phyloP scores from a whole-genome alignment of 2,888 invertebrate species.

The Heliconius charithonia region DNA sequence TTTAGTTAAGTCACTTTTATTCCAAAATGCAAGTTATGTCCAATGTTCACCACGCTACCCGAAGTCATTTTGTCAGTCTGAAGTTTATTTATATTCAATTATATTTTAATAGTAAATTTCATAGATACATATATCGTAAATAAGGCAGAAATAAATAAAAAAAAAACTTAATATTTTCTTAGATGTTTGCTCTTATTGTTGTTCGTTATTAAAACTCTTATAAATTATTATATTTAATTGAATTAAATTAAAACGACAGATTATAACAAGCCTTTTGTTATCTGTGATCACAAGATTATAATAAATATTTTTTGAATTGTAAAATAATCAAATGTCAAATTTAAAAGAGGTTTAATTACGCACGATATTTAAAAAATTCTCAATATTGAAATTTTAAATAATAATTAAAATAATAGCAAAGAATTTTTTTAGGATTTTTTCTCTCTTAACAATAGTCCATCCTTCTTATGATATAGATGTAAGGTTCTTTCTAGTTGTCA shows the following conservation, averaged over 20 bases:
- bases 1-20: not conserved
- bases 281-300: constrained; percentile 11
- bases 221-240: not conserved
- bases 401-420: not conserved
- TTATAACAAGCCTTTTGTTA: constrained; percentile 5
- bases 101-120: not conserved
- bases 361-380: not conserved
- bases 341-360: not conserved
- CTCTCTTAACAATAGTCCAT: constrained; percentile 24
- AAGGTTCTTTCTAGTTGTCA: not conserved
- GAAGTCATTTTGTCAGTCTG: not conserved
- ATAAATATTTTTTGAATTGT: constrained; percentile 3
- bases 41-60: not conserved
- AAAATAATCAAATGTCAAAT: not conserved
- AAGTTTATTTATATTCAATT: not conserved
- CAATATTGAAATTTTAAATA: not conserved
- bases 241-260: not conserved
- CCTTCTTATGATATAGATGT: constrained; percentile 14
- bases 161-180: constrained; percentile 21
- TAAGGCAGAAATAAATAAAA: not conserved
- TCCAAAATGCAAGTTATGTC: not conserved
- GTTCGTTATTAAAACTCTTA: constrained; percentile 13
- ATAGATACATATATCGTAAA: not conserved
- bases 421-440: constrained; percentile 27
- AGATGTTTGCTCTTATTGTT: constrained; percentile 15